Conservation (phyloP, 2,797 vertebrate genomes). For the Malacoraja senta region DNA sequence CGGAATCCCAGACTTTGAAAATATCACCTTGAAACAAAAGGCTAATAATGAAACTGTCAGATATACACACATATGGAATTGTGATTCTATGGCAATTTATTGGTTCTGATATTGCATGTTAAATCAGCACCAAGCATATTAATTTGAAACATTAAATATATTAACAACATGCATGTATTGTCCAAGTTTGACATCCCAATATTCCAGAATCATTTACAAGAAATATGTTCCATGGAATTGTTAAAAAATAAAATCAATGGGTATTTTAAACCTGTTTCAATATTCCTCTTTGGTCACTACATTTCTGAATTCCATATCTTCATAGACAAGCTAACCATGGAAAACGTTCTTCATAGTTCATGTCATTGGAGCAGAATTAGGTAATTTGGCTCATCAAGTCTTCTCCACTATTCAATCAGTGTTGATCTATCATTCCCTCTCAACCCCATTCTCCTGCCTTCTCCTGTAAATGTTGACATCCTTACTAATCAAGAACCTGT, state of each 20-base stretch:
- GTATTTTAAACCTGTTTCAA: background rate
- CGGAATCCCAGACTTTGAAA: background rate
- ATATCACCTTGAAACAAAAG: constrained; percentile 25
- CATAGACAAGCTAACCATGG: background rate
- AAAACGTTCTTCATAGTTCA: background rate
- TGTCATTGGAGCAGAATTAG: no score
- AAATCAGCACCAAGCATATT: background rate
- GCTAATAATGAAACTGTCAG: constrained; percentile 25
- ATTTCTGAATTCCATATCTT: background rate
- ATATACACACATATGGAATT: background rate
- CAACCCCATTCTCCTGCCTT: no score
- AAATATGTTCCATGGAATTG: background rate
- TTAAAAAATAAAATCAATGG: background rate
- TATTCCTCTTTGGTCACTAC: background rate
- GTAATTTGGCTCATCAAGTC: no score
- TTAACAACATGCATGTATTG: background rate
- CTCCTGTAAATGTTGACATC: no score
- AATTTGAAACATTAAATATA: constrained; percentile 11
- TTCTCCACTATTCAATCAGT: no score
- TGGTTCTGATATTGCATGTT: background rate
- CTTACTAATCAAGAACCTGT: no score
- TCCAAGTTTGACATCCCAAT: background rate
- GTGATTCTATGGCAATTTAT: background rate
- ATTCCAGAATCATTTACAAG: background rate
- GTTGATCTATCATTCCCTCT: no score